phyloP scores from a whole-genome alignment of 2,888 invertebrate genomes.

The Dryobota labecula region DNA sequence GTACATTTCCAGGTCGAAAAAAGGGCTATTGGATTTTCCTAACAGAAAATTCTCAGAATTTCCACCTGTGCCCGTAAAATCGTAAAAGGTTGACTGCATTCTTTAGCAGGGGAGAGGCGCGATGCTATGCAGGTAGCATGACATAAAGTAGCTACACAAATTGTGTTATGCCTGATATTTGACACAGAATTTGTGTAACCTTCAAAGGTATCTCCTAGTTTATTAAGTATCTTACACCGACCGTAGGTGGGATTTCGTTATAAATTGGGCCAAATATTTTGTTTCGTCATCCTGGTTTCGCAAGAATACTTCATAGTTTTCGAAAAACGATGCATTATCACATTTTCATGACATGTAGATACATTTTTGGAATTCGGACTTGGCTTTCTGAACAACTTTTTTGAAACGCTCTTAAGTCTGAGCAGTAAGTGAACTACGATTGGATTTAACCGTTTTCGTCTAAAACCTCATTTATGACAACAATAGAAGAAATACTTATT shows the following conservation, averaged over 20 bases:
- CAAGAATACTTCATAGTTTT: slow-evolving; percentile 6
- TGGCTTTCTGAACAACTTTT: neutral
- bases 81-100: neutral
- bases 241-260: neutral
- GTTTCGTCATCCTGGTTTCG: neutral
- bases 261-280: slow-evolving; percentile 18
- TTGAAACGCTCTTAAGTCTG: neutral
- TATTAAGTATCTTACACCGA: slow-evolving; percentile 5
- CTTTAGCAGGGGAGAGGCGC: neutral
- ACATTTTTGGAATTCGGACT: neutral
- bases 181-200: slow-evolving; percentile 14
- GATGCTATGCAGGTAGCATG: neutral
- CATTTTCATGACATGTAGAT: neutral
- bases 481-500: neutral
- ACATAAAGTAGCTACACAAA: no score
- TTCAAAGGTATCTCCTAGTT: slow-evolving; percentile 3
- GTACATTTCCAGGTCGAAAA: neutral
- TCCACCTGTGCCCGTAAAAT: neutral
- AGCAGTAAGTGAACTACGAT: neutral
- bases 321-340: neutral
- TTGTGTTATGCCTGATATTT: slow-evolving; percentile 7
- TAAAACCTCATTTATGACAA: neutral
- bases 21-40: neutral
- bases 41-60: neutral
- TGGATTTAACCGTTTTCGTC: neutral